Conservation (phyloP, 2,797 vertebrate species). For the Lophotriccus pileatus region DNA sequence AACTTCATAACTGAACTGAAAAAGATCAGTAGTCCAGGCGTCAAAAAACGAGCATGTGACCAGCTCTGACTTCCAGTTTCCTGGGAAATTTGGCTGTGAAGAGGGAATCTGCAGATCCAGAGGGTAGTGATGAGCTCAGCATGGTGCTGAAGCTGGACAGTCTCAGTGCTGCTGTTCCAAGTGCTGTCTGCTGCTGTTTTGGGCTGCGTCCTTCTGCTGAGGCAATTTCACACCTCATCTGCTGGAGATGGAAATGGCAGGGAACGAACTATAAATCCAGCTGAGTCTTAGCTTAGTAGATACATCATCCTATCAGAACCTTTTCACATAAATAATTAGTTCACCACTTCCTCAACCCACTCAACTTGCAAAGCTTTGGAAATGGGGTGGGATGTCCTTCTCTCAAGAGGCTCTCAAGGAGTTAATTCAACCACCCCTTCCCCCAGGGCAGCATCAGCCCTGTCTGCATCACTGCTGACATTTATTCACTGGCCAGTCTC, state of each 20-base stretch:
- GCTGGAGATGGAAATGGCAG: slow-evolving; percentile 47
- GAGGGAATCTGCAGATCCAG: background rate
- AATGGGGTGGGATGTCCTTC: background rate
- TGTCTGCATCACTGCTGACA: background rate
- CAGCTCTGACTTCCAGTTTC: background rate
- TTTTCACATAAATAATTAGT: slow-evolving; percentile 42
- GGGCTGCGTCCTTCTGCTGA: slow-evolving; percentile 19
- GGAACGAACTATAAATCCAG: slow-evolving; percentile 60
- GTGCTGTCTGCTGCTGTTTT: background rate
- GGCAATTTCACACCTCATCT: slow-evolving; percentile 68
- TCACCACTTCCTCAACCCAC: background rate
- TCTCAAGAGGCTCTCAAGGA: background rate
- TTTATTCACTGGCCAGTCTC: background rate
- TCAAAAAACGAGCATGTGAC: background rate
- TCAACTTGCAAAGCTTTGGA: background rate
- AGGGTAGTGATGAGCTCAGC: background rate
- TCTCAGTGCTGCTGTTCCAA: background rate
- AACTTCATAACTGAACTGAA: background rate
- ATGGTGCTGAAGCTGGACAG: background rate
- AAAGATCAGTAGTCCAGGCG: background rate
- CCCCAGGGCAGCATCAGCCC: background rate
- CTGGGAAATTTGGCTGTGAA: background rate
- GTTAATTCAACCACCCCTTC: background rate
- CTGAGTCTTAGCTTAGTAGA: background rate
- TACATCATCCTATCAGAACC: slow-evolving; percentile 24